phyloP scores from a whole-genome alignment of 2,888 invertebrate species.

The Caradrina kadenii region DNA sequence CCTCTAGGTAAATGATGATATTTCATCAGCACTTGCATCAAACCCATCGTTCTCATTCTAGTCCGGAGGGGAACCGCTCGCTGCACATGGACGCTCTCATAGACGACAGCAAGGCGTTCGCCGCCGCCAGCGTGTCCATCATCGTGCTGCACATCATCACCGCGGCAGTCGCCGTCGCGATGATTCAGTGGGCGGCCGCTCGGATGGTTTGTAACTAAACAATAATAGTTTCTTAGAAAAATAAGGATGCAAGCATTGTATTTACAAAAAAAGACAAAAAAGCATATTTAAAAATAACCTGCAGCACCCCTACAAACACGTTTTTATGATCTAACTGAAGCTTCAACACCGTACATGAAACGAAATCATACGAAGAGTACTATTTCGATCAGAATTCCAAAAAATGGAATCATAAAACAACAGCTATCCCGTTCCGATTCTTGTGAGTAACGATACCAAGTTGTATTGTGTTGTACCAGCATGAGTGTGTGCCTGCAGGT shows the following conservation, averaged over 20 bases:
- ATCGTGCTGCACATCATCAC: conserved; percentile 87
- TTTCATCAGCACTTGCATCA: not conserved
- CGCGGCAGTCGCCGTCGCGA: conserved; percentile 88
- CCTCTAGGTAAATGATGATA: not conserved
- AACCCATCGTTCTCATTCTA: conserved; percentile 55
- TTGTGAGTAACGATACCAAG: not conserved
- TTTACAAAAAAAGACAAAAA: no score
- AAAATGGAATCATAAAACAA: not conserved
- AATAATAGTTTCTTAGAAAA: no score
- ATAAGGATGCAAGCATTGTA: no score
- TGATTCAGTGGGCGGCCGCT: conserved; percentile 89
- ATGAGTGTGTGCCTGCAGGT: conserved; percentile 77
- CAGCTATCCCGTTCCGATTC: not conserved
- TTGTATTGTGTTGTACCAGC: not conserved
- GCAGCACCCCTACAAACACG: no score
- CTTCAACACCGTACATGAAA: not conserved
- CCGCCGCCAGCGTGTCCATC: conserved; percentile 84
- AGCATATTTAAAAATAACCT: not conserved
- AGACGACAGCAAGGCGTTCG: conserved; percentile 89
- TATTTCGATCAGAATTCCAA: not conserved
- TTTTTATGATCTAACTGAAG: not conserved
- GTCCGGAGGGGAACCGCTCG: conserved; percentile 80
- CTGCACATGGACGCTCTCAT: conserved; percentile 89
- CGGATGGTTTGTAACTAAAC: conserved; percentile 77
- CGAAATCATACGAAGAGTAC: not conserved